Conservation (phyloP, 1,140 invertebrate genomes). For the Sinonovacula constricta region DNA sequence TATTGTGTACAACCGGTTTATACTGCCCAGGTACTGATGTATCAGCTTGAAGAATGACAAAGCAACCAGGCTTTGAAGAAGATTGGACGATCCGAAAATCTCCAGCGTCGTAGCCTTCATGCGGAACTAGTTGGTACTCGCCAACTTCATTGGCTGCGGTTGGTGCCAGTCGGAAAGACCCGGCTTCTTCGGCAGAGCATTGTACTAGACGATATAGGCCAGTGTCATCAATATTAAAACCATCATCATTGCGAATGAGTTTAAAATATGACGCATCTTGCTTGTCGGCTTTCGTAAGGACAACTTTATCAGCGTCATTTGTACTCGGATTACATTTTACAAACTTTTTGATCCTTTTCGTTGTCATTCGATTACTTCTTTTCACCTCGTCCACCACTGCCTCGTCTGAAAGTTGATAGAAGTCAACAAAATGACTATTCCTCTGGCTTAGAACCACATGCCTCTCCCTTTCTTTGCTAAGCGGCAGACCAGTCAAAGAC, state of each 20-base stretch:
- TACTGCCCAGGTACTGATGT: background rate
- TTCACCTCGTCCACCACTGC: no score
- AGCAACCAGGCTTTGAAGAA: background rate
- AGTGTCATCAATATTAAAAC: no score
- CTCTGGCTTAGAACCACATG: no score
- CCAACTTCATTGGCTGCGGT: constrained; percentile 8
- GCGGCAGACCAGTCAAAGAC: no score
- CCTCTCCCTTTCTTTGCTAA: no score
- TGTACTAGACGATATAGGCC: constrained; percentile 14
- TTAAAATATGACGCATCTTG: constrained; percentile 18
- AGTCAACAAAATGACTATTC: no score
- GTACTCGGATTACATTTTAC: no score
- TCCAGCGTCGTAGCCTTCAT: background rate
- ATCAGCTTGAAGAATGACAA: constrained; percentile 26
- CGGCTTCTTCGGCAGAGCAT: constrained; percentile 10
- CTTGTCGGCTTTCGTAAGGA: background rate
- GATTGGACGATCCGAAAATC: constrained; percentile 20
- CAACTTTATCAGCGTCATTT: no score
- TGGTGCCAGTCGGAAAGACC: constrained; percentile 14
- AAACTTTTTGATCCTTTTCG: no score
- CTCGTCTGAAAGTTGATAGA: no score
- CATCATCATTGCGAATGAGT: background rate
- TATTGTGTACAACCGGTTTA: background rate
- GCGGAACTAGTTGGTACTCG: constrained; percentile 24
- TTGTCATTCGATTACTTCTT: no score